Conservation (phyloP, 2,797 vertebrate species). For the Takifugu ocellatus region DNA sequence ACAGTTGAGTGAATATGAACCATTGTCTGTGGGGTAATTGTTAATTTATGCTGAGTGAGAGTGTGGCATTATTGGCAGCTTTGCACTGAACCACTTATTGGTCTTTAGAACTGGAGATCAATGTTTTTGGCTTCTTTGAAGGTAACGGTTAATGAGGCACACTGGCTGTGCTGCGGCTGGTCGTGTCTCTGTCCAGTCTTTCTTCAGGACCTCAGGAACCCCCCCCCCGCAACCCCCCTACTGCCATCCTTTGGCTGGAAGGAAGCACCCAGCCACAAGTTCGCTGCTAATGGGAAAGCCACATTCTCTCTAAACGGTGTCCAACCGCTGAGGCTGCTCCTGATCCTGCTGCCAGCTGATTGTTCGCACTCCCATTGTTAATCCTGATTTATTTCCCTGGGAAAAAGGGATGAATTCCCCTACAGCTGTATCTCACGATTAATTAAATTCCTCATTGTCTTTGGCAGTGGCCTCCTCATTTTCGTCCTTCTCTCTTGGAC, state of each 20-base stretch:
- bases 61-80: slow-evolving; percentile 1
- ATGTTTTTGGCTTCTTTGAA: slow-evolving; percentile 3
- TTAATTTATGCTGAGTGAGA: slow-evolving; percentile 2
- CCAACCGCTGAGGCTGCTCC: slow-evolving; percentile 7
- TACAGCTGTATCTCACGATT: slow-evolving; percentile 59
- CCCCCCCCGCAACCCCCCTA: background rate
- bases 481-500: slow-evolving; percentile 33
- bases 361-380: slow-evolving; percentile 49
- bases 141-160: slow-evolving; percentile 5
- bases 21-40: slow-evolving; percentile 1
- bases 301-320: background rate
- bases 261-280: background rate
- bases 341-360: slow-evolving; percentile 30
- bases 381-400: slow-evolving; percentile 64
- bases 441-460: slow-evolving; percentile 77
- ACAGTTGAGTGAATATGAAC: slow-evolving; percentile 5
- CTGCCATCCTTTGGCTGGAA: background rate
- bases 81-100: background rate
- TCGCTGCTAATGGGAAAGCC: slow-evolving; percentile 1
- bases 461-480: slow-evolving; percentile 41
- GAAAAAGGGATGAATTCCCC: slow-evolving; percentile 49
- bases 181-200: background rate
- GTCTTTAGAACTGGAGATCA: background rate
- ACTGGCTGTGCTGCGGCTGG: slow-evolving; percentile 1
- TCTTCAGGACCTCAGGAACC: background rate